Base-by-base conservation (phyloP, 2,113 vertebrate species). In the Psittacus erithacus region DNA sequence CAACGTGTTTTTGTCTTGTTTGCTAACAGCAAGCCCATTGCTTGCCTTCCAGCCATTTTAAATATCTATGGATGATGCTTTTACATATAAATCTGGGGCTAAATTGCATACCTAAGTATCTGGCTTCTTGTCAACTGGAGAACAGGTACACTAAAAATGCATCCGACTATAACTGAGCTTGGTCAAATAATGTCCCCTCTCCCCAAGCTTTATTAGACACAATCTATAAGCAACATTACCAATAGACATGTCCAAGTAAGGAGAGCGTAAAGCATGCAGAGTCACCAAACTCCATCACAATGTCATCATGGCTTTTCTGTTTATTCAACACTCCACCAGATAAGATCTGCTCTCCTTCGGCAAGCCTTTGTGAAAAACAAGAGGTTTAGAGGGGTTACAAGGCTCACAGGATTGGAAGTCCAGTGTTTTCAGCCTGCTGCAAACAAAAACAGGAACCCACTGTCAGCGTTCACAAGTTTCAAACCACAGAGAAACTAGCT, bases 261-360 rank as follows among this genome's bases (percentile, higher is more conserved):
- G 99, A 99, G 92, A 99, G 98, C 1, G 99, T 99, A 98, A 99
- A 99, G 96, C 99, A 99, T 67, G 99, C 99, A 17, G 99, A 99
- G 96, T 99, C 99, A 92, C 99, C 99, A 97, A 99, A 99, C 97
- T 99, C 99, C 53, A 98, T 98, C 95, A 99, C 98, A 96, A 99
- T 99, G 96, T 99, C 99, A 95, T 99, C 99, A 90, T 99, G 99
- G 98, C 98, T 99, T 98, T 99, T 99, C 97, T 99, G 99, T 97
- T 99, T 99, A 97, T 99, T 99, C 96, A 99, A 97, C 64, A 99
- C 99, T 86, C 99, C 99, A 93, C 99, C 99, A 95, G 99, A 99
- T 92, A 99, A 97, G 95, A 99, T 99, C 98, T 99, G 99, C 89
- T 99, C 99, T 79, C 99, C 99, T 97, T 99, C 99, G 91, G 99